Evolutionary conservation across 2,797 vertebrate genomes (phyloP).

Genomic region (Peromyscus aztecus): DNA sequence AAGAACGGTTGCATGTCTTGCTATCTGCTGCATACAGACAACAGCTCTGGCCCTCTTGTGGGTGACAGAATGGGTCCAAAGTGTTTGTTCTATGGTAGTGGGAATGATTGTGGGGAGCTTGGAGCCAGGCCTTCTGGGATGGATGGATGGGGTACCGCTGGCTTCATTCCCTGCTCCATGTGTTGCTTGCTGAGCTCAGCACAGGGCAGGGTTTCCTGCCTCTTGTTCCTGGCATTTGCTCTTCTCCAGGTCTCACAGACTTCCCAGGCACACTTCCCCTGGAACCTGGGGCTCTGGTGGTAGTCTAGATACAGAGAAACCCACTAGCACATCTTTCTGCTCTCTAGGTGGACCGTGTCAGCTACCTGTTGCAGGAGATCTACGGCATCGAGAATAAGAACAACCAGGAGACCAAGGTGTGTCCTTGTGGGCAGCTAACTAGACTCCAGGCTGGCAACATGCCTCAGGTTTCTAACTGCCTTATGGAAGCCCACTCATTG

Average conservation of each 20-base stretch:
- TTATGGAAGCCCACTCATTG: fast-evolving
- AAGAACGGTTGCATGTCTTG: background rate
- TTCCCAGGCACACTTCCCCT: background rate
- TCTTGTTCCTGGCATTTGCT: background rate
- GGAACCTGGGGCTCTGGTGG: background rate
- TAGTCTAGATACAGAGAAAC: background rate
- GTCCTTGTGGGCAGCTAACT: fast-evolving
- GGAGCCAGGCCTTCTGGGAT: background rate
- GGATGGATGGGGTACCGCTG: background rate
- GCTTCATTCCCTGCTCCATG: background rate
- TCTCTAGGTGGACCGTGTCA: slow-evolving; percentile 96
- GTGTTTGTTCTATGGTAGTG: background rate
- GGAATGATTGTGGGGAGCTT: background rate
- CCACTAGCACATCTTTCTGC: slow-evolving; percentile 17
- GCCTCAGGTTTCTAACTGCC: background rate
- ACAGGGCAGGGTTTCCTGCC: background rate
- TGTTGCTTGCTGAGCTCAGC: background rate
- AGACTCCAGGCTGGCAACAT: fast-evolving
- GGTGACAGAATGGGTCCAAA: background rate
- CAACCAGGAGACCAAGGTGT: slow-evolving; percentile 99
- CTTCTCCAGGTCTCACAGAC: background rate
- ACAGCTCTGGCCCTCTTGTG: background rate
- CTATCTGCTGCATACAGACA: background rate
- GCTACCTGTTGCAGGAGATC: slow-evolving; percentile 99
- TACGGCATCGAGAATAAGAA: slow-evolving; percentile 99